These are phyloP conservation scores for Eulithis testata DNA, from an alignment of 2,888 invertebrate species.

Conservation along the genomic window DNA sequence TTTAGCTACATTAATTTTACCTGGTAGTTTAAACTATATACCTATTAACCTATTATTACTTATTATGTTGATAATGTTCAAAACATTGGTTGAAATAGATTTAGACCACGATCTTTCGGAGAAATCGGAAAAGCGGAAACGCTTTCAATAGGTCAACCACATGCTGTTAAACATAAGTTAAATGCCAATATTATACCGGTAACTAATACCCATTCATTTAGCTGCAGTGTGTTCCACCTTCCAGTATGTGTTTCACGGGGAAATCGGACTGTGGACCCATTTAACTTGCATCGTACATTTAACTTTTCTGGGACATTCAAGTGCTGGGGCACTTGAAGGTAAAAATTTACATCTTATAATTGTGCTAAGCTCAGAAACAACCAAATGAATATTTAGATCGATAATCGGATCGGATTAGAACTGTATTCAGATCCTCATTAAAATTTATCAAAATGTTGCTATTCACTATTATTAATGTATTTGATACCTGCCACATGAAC, in stretches of 20 bases:
- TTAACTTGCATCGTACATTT: not conserved
- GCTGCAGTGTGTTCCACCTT: not conserved
- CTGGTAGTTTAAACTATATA: too few relatives aligned
- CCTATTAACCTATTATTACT: too few relatives aligned
- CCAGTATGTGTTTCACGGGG: not conserved
- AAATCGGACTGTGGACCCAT: not conserved
- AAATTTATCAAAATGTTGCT: too few relatives aligned
- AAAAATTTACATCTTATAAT: not conserved
- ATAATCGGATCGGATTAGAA: not conserved
- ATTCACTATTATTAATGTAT: too few relatives aligned
- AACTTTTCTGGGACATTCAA: too few relatives aligned
- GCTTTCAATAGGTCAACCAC: conserved; percentile 18
- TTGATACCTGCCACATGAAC: too few relatives aligned
- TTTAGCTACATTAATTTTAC: too few relatives aligned
- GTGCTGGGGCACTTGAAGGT: too few relatives aligned
- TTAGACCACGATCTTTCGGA: conserved; percentile 1
- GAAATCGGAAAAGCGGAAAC: conserved; percentile 26
- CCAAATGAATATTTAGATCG: not conserved
- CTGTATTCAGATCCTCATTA: too few relatives aligned
- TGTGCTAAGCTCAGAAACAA: too few relatives aligned
- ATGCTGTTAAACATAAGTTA: conserved; percentile 14
- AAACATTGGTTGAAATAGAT: too few relatives aligned
- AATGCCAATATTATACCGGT: conserved; percentile 16
- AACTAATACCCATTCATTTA: conserved; percentile 2
- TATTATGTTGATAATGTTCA: too few relatives aligned